Percentiles rank a stretch among this genome's conserved stretches.
Evolutionary conservation across 2,797 vertebrate genomes (phyloP).

Genomic region (Heliangelus exortis): DNA sequence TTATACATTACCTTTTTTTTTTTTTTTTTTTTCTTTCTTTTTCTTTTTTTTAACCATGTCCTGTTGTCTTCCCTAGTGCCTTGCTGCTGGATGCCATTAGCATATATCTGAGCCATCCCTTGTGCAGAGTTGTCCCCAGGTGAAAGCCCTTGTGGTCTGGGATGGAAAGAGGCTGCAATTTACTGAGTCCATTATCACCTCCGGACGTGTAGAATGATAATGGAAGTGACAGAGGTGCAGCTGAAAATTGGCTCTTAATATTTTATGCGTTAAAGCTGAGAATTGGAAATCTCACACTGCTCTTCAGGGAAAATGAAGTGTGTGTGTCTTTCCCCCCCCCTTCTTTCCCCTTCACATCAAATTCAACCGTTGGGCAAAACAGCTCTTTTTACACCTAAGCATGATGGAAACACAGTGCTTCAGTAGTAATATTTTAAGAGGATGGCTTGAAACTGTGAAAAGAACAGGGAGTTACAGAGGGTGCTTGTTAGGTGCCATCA

Average conservation of each 20-base stretch:
- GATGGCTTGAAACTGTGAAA: constrained; percentile 4
- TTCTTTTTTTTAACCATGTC: background rate
- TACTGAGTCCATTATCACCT: constrained; percentile 89
- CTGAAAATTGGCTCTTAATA: constrained; percentile 95
- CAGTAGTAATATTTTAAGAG: background rate
- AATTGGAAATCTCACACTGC: constrained; percentile 82
- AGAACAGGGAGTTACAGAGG: background rate
- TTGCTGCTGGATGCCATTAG: constrained; percentile 70
- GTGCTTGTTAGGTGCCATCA: background rate
- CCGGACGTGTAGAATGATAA: constrained; percentile 85
- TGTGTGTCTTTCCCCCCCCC: background rate
- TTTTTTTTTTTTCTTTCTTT: constrained; percentile 11
- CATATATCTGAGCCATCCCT: constrained; percentile 75
- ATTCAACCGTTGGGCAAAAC: constrained; percentile 41
- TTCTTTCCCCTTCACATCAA: background rate
- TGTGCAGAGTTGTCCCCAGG: constrained; percentile 73
- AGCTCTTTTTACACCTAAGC: constrained; percentile 34
- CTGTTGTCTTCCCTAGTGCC: constrained; percentile 9
- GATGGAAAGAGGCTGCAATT: constrained; percentile 81
- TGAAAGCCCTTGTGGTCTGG: constrained; percentile 75
- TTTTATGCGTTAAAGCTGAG: constrained; percentile 87
- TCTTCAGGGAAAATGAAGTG: constrained; percentile 81
- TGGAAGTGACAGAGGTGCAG: constrained; percentile 88
- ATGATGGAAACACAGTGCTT: constrained; percentile 28
- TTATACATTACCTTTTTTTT: background rate